Conservation (phyloP, 2,797 vertebrate genomes). For the Falco cherrug region DNA sequence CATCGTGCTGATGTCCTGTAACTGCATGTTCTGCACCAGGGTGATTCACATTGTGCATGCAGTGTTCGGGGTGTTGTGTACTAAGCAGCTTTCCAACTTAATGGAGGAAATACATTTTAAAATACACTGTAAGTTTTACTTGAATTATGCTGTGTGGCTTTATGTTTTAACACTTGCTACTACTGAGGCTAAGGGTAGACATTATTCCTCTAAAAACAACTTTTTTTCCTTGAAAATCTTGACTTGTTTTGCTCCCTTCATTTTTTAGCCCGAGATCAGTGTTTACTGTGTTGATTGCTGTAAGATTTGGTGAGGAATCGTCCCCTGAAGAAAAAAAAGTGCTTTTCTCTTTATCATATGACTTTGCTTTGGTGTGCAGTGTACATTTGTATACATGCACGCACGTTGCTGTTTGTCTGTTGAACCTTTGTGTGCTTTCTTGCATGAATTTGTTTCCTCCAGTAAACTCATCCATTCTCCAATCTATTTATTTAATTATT, state of each 20-base stretch:
- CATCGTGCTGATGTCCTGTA: not conserved
- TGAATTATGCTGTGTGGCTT: not conserved
- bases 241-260: not conserved
- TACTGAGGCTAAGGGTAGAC: not conserved
- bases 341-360: not conserved
- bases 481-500: not conserved
- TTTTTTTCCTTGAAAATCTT: not conserved
- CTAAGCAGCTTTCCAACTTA: not conserved
- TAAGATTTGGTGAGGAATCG: not conserved
- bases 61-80: not conserved
- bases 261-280: not conserved
- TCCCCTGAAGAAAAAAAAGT: not conserved
- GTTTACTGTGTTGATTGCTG: not conserved
- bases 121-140: not conserved
- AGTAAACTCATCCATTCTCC: not conserved
- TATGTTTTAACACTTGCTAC: not conserved
- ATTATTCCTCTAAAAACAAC: not conserved
- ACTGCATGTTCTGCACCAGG: not conserved
- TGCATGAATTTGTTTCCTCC: not conserved
- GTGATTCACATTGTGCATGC: not conserved
- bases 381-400: not conserved
- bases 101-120: not conserved
- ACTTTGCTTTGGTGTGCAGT: not conserved
- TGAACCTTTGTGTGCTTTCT: not conserved
- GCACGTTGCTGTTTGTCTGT: not conserved